Evolutionary conservation across 2,797 vertebrate genomes (phyloP).

Genomic region (Aulostomus chinensis): DNA sequence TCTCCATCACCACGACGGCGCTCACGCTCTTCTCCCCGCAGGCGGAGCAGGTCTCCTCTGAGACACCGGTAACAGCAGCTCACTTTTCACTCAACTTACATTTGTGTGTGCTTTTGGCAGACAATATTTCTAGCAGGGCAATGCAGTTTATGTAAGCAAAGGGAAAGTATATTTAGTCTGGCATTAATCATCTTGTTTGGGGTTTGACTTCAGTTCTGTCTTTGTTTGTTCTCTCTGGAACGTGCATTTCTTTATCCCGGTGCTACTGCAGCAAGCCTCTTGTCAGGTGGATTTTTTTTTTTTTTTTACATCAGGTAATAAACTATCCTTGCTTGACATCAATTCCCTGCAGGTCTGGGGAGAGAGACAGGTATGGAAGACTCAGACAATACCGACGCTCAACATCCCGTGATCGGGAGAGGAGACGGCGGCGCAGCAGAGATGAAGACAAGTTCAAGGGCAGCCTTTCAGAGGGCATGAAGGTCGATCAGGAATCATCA

Average conservation of each 20-base stretch:
- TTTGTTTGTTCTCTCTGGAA: too few relatives aligned
- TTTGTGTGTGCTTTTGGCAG: too few relatives aligned
- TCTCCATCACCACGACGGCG: constrained; percentile 81
- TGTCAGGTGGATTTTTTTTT: too few relatives aligned
- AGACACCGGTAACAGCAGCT: constrained; percentile 70
- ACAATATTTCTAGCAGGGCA: too few relatives aligned
- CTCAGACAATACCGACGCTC: constrained; percentile 88
- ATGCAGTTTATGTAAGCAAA: not conserved
- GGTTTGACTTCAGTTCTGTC: too few relatives aligned
- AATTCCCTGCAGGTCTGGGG: constrained; percentile 70
- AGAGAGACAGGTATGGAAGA: constrained; percentile 89
- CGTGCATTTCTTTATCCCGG: too few relatives aligned
- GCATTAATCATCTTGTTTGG: too few relatives aligned
- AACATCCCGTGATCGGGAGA: constrained; percentile 84
- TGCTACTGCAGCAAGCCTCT: too few relatives aligned
- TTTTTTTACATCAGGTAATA: too few relatives aligned
- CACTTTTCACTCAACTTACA: not conserved
- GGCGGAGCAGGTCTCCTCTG: constrained; percentile 90
- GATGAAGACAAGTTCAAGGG: constrained; percentile 99
- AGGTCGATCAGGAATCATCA: constrained; percentile 92
- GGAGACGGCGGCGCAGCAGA: constrained; percentile 88
- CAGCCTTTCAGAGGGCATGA: constrained; percentile 98
- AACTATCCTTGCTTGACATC: not conserved
- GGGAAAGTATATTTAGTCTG: too few relatives aligned
- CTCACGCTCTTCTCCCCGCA: constrained; percentile 82